These are phyloP conservation scores for Silurus lanzhouensis DNA, from an alignment of 2,797 vertebrate genomes.

Conservation along the genomic window DNA sequence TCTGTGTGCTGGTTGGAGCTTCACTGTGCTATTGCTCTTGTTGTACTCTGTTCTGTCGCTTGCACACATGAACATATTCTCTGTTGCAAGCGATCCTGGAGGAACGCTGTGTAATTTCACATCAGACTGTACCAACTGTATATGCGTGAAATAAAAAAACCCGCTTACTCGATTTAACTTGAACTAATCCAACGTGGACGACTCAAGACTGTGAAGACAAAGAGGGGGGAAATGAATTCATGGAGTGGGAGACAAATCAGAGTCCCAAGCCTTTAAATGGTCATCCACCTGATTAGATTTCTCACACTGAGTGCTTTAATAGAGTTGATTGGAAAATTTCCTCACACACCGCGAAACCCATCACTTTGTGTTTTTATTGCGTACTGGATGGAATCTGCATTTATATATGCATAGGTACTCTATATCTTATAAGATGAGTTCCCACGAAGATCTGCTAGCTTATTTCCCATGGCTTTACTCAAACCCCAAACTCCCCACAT, in stretches of 20 bases:
- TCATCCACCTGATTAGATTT: constrained; percentile 42
- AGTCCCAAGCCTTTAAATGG: constrained; percentile 34
- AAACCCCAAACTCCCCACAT: background rate
- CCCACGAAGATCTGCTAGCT: background rate
- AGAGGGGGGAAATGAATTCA: constrained; percentile 21
- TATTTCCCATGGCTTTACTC: constrained; percentile 9
- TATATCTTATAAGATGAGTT: constrained; percentile 2
- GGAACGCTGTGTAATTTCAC: too few relatives aligned
- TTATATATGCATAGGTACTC: background rate
- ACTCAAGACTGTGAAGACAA: constrained; percentile 32
- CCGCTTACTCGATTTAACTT: too few relatives aligned
- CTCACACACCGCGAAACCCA: constrained; percentile 15
- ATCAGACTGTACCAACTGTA: too few relatives aligned
- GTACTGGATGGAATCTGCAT: background rate
- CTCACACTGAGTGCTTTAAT: constrained; percentile 22
- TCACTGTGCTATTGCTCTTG: too few relatives aligned
- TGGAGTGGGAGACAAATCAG: constrained; percentile 5
- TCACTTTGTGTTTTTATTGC: background rate
- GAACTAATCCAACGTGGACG: constrained; percentile 41
- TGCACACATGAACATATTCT: too few relatives aligned
- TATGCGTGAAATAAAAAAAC: too few relatives aligned
- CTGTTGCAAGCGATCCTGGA: too few relatives aligned
- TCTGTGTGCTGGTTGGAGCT: too few relatives aligned
- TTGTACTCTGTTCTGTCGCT: too few relatives aligned
- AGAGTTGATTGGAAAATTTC: constrained; percentile 36